Conservation (phyloP, 2,797 vertebrate genomes). For the Cottoperca gobio region DNA sequence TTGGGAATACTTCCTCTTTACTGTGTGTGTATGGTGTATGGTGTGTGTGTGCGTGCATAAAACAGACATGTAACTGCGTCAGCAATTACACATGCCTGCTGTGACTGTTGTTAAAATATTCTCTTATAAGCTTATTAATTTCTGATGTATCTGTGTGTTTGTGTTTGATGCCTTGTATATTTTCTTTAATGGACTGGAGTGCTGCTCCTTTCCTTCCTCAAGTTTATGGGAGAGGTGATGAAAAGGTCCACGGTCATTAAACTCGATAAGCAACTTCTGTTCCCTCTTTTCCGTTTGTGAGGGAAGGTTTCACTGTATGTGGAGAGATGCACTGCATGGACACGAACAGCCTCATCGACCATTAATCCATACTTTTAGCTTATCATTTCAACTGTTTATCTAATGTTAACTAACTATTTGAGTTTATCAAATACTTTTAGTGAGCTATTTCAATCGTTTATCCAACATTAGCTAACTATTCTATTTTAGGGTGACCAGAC, state of each 20-base stretch:
- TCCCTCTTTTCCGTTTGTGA: conserved; percentile 1
- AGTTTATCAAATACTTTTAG: no score
- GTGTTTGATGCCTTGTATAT: conserved; percentile 58
- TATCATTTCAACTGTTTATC: neutral
- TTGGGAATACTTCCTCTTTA: conserved; percentile 54
- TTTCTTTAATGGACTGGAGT: conserved; percentile 57
- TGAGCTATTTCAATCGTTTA: no score
- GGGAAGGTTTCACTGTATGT: neutral
- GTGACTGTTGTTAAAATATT: conserved; percentile 39
- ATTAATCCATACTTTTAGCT: neutral
- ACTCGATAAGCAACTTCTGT: conserved; percentile 35
- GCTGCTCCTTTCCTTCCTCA: conserved; percentile 62
- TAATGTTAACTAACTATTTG: no score
- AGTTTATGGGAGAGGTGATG: conserved; percentile 60
- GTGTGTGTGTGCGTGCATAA: neutral
- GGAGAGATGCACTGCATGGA: neutral
- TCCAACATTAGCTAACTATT: no score
- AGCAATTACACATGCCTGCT: conserved; percentile 13
- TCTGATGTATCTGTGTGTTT: conserved; percentile 56
- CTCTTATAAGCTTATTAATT: conserved; percentile 53
- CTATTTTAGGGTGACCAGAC: no score
- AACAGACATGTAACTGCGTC: conserved; percentile 7
- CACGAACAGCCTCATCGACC: neutral
- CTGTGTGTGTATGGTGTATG: conserved; percentile 17
- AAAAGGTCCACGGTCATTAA: conserved; percentile 54